Evolutionary conservation across 1,140 invertebrate genomes (phyloP).

Genomic region (Charaxes varanes): DNA sequence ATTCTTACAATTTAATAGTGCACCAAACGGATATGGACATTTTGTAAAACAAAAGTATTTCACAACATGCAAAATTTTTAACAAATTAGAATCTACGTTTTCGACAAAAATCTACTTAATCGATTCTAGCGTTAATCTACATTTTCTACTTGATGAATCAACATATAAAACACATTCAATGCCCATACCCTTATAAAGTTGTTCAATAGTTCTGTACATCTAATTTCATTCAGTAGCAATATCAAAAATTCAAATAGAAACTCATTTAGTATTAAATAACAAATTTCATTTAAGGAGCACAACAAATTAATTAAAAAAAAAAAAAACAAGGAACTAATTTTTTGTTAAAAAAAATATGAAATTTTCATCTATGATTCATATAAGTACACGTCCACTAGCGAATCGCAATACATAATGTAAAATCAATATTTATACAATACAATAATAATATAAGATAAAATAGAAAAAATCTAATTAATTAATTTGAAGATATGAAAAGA

Average conservation of each 20-base stretch:
- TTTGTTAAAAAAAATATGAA: constrained; percentile 8
- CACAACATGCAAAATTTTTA: constrained; percentile 12
- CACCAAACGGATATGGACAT: constrained; percentile 38
- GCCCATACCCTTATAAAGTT: constrained; percentile 28
- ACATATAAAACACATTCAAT: constrained; percentile 17
- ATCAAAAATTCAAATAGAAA: constrained; percentile 3
- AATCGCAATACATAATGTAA: constrained; percentile 11
- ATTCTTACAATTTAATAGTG: constrained; percentile 41
- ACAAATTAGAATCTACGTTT: constrained; percentile 9
- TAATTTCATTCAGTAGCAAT: constrained; percentile 7
- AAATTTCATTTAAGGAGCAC: constrained; percentile 5
- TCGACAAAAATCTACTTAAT: constrained; percentile 7
- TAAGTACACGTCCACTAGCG: constrained; percentile 21
- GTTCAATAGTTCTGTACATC: constrained; percentile 12
- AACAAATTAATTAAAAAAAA: background rate
- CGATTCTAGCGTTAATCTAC: constrained; percentile 18
- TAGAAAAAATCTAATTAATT: constrained; percentile 13
- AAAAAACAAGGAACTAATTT: constrained; percentile 7
- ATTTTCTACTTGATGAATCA: constrained; percentile 8
- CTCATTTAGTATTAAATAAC: too few species aligned
- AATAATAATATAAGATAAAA: constrained; percentile 23
- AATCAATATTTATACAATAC: constrained; percentile 14
- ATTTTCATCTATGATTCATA: constrained; percentile 17
- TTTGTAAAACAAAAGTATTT: constrained; percentile 19
- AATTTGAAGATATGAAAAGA: too few species aligned